Conservation (phyloP, 2,888 invertebrate species). For the Blastobasis lacticolella region DNA sequence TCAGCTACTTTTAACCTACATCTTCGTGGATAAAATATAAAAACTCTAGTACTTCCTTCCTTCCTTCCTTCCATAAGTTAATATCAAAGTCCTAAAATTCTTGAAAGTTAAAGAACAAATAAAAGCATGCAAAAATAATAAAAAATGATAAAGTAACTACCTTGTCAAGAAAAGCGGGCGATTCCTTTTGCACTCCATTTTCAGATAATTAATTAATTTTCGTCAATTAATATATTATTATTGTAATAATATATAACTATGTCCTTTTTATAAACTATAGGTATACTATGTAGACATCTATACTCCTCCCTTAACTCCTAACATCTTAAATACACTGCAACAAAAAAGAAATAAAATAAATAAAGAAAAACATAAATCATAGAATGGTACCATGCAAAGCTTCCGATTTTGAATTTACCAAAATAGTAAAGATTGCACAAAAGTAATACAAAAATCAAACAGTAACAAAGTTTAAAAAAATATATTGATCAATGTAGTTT, state of each 20-base stretch:
- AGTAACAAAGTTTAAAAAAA: too few relatives aligned
- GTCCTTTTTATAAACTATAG: slow-evolving; percentile 68
- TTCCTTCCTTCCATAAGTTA: too few relatives aligned
- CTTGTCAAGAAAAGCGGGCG: slow-evolving; percentile 61
- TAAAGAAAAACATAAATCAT: slow-evolving; percentile 33
- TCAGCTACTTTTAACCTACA: too few relatives aligned
- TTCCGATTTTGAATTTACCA: too few relatives aligned
- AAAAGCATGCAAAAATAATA: slow-evolving; percentile 31
- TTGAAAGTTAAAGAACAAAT: background rate
- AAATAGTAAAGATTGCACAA: too few relatives aligned
- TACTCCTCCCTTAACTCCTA: slow-evolving; percentile 65
- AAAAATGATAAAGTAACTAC: slow-evolving; percentile 44
- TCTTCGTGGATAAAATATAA: too few relatives aligned
- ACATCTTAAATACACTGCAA: slow-evolving; percentile 73
- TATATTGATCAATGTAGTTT: too few relatives aligned
- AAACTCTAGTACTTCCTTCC: too few relatives aligned
- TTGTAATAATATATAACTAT: slow-evolving; percentile 73
- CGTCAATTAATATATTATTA: slow-evolving; percentile 66
- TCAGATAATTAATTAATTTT: slow-evolving; percentile 49
- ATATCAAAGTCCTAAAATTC: too few relatives aligned
- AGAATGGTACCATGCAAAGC: too few relatives aligned
- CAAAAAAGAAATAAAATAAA: slow-evolving; percentile 53
- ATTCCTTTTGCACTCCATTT: slow-evolving; percentile 53
- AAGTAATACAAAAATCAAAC: too few relatives aligned
- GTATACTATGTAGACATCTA: slow-evolving; percentile 72